A percentile compares a stretch with the other conserved stretches of the same genome.
These are phyloP conservation scores for Cyphotilapia sp. DNA, from an alignment of 2,113 vertebrate species.

Conservation along the genomic window DNA sequence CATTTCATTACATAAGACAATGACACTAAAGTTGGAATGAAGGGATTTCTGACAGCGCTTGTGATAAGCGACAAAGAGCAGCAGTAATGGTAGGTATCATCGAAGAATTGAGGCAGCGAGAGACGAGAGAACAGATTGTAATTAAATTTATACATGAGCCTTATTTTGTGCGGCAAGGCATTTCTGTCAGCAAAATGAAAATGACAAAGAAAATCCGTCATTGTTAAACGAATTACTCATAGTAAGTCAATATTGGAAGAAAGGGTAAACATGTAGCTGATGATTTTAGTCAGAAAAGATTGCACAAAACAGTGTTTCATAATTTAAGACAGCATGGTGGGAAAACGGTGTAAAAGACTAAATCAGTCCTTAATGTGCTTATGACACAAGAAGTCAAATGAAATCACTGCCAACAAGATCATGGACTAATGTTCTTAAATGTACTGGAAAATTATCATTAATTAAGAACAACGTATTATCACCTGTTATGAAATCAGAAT, in stretches of 20 bases:
- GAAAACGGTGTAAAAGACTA: background rate
- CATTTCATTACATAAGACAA: background rate
- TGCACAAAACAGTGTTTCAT: background rate
- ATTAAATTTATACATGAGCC: background rate
- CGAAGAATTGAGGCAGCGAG: background rate
- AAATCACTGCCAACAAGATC: background rate
- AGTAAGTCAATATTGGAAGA: background rate
- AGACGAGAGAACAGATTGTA: background rate
- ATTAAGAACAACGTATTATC: background rate
- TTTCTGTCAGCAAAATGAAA: background rate
- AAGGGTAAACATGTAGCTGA: background rate
- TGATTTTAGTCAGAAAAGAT: background rate
- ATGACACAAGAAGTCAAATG: background rate
- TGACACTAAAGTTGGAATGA: background rate
- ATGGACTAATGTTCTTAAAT: accelerated
- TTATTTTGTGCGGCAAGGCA: background rate
- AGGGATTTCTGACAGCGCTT: background rate
- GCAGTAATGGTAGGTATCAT: background rate
- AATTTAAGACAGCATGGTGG: background rate
- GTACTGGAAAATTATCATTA: background rate
- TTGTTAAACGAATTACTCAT: background rate
- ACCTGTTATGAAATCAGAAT: background rate
- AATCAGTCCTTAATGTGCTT: background rate
- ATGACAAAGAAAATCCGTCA: background rate
- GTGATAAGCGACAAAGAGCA: background rate